These are phyloP conservation scores for Ischnura elegans DNA, from an alignment of 2,888 invertebrate species.

Conservation along the genomic window DNA sequence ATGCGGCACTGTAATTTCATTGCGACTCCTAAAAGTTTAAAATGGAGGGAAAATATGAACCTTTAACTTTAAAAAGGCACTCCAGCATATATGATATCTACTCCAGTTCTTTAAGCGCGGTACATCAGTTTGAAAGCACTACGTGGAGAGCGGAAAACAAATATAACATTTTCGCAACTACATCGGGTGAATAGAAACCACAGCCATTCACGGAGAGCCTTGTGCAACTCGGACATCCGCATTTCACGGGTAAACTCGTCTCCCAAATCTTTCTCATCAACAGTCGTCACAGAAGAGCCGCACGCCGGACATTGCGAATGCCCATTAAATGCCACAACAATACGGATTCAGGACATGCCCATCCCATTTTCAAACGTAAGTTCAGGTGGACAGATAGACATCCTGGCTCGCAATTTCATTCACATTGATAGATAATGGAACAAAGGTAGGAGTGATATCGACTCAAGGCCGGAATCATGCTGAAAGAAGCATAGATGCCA, in stretches of 20 bases:
- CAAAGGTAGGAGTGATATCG: not conserved
- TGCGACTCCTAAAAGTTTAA: no score
- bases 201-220: not conserved
- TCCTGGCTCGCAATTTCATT: not conserved
- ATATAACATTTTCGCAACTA: not conserved
- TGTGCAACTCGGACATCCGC: not conserved
- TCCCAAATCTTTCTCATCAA: not conserved
- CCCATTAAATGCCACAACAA: constrained; percentile 3
- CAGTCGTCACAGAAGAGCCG: not conserved
- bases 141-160: no score
- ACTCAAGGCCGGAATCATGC: not conserved
- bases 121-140: no score
- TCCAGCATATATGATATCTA: no score
- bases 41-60: no score
- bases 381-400: not conserved
- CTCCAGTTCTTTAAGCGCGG: no score
- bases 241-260: not conserved
- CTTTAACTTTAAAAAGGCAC: no score
- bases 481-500: not conserved
- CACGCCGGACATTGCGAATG: not conserved
- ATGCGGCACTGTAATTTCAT: no score
- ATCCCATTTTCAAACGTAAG: constrained; percentile 35
- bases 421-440: not conserved
- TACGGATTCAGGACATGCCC: not conserved
- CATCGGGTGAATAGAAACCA: not conserved